Conservation (phyloP, 2,113 vertebrate genomes). For the Neomonachus schauinslandi region DNA sequence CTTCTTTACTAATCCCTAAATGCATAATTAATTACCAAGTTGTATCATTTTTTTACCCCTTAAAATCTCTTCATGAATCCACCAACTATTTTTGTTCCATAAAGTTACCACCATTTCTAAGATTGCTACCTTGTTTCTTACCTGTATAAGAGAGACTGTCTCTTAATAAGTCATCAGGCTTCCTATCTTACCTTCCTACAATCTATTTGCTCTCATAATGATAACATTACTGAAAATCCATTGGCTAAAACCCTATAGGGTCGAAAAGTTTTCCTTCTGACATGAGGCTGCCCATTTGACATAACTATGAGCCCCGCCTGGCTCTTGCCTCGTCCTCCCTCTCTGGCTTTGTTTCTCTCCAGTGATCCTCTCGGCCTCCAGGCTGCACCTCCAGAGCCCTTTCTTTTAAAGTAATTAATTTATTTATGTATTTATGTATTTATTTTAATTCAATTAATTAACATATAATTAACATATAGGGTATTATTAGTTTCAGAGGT, state of each 20-base stretch:
- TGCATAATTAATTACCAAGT: neutral
- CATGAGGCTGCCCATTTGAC: neutral
- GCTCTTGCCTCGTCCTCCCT: neutral
- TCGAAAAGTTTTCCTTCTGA: neutral
- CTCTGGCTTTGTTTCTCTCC: neutral
- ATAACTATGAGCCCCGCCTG: neutral
- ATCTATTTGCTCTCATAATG: neutral
- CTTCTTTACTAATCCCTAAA: neutral
- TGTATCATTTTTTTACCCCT: neutral
- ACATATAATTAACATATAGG: too few species aligned
- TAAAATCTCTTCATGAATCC: neutral
- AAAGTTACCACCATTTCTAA: neutral
- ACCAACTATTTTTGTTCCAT: neutral
- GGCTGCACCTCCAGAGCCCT: neutral
- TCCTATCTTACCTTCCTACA: neutral
- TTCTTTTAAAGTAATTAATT: too few species aligned
- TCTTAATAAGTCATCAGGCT: neutral
- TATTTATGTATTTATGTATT: too few species aligned
- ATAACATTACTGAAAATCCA: neutral
- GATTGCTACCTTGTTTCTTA: neutral
- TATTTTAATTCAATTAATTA: too few species aligned
- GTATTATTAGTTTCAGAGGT: too few species aligned
- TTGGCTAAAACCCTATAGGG: neutral
- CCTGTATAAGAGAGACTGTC: neutral
- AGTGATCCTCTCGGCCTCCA: neutral